phyloP scores from a whole-genome alignment of 2,888 invertebrate genomes.

The Dryococelus australis region DNA sequence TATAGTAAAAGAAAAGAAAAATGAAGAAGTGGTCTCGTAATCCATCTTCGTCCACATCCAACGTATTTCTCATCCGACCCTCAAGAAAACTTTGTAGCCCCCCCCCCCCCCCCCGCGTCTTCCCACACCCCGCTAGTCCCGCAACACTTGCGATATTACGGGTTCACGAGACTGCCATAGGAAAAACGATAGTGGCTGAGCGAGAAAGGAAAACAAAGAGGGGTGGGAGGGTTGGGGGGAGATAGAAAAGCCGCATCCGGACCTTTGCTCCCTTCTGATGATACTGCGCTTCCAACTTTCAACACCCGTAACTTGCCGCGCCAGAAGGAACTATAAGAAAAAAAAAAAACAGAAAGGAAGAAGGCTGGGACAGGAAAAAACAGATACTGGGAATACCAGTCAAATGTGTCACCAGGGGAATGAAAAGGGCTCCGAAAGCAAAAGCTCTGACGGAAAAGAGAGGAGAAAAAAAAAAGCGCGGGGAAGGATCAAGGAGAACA shows the following conservation, averaged over 20 bases:
- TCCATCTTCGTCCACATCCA: conserved; percentile 28
- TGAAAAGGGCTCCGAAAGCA: conserved; percentile 17
- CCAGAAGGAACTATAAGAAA: background rate
- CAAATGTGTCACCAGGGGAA: conserved; percentile 37
- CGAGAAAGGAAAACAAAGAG: conserved; percentile 20
- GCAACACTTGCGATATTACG: conserved; percentile 26
- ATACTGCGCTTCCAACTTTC: conserved; percentile 32
- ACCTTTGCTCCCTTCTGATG: background rate
- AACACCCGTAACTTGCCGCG: conserved; percentile 27
- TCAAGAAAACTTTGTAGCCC: conserved; percentile 5
- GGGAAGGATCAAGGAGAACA: conserved; percentile 23
- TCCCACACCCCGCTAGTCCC: background rate
- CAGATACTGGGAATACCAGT: conserved; percentile 22
- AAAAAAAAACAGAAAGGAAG: background rate
- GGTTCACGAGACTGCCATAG: conserved; percentile 4
- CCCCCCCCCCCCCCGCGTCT: background rate
- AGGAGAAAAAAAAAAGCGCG: background rate
- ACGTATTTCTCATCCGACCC: conserved; percentile 26
- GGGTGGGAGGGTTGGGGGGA: background rate
- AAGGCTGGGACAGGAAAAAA: background rate
- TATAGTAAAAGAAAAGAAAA: background rate
- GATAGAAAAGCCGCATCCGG: background rate
- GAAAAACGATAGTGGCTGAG: conserved; percentile 4
- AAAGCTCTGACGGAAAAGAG: conserved; percentile 13
- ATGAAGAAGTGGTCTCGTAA: conserved; percentile 17